Evolutionary conservation across 2,113 vertebrate genomes (phyloP).

Genomic region (Rhadina sibilatrix): DNA sequence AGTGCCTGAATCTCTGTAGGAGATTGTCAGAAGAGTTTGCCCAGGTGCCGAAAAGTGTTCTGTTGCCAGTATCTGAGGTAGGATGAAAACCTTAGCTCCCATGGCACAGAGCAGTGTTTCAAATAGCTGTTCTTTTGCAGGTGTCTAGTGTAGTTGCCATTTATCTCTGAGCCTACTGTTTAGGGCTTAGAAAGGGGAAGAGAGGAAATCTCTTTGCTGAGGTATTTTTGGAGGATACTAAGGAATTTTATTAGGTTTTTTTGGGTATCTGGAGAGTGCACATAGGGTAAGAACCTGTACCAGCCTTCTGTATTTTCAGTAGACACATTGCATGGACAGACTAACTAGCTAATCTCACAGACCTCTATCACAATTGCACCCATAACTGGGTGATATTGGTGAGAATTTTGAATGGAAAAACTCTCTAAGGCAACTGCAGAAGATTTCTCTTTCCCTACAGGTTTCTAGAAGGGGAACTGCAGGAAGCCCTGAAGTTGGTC

Average conservation of each 20-base stretch:
- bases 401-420: neutral
- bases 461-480: neutral
- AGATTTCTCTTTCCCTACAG: neutral
- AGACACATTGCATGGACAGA: neutral
- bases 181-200: neutral
- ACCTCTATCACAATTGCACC: neutral
- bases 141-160: neutral
- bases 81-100: neutral
- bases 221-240: neutral
- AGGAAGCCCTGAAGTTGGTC: neutral
- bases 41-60: neutral
- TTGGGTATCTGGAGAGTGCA: neutral
- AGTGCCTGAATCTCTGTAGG: neutral
- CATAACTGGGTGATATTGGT: neutral
- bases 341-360: neutral
- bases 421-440: neutral
- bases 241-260: neutral
- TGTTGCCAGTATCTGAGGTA: neutral
- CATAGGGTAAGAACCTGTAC: neutral
- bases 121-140: neutral
- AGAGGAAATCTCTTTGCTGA: neutral
- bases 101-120: neutral
- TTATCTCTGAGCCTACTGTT: neutral
- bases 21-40: neutral
- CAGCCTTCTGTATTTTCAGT: neutral